phyloP scores from a whole-genome alignment of 2,888 invertebrate species.

The Agrotis clavis region DNA sequence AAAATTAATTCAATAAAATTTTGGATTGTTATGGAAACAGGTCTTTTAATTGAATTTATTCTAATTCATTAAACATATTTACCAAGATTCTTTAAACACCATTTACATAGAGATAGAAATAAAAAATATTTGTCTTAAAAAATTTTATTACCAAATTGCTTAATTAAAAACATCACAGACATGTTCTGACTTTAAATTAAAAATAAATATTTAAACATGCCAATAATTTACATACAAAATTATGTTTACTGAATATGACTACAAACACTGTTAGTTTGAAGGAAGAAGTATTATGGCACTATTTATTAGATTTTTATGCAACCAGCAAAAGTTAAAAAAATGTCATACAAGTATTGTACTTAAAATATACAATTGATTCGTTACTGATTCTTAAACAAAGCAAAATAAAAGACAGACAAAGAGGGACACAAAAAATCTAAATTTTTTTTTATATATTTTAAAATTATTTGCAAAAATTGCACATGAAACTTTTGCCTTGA shows the following conservation, averaged over 20 bases:
- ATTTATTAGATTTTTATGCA: conserved; percentile 21
- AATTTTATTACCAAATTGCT: conserved; percentile 72
- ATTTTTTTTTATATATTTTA: not conserved
- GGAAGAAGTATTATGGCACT: conserved; percentile 58
- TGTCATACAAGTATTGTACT: not conserved
- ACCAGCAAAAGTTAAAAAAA: conserved; percentile 10
- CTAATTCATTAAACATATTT: not conserved
- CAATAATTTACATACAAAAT: conserved; percentile 58
- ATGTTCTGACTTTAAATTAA: conserved; percentile 75
- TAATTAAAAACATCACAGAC: conserved; percentile 84
- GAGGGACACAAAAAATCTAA: not conserved
- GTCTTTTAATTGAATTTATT: conserved; percentile 24
- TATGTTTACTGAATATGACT: conserved; percentile 52
- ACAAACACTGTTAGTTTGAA: conserved; percentile 34
- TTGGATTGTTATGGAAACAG: conserved; percentile 62
- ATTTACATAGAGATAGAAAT: not conserved
- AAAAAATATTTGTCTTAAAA: conserved; percentile 75
- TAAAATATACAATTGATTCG: not conserved
- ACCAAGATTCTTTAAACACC: not conserved
- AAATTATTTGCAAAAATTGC: not conserved
- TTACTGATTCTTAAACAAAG: not conserved
- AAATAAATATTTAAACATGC: conserved; percentile 75
- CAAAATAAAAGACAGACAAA: not conserved
- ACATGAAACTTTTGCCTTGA: conserved; percentile 30
- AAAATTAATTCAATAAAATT: conserved; percentile 56